These are phyloP conservation scores for Rhabdomys dilectus DNA, from an alignment of 2,113 vertebrate genomes.

Conservation along the genomic window DNA sequence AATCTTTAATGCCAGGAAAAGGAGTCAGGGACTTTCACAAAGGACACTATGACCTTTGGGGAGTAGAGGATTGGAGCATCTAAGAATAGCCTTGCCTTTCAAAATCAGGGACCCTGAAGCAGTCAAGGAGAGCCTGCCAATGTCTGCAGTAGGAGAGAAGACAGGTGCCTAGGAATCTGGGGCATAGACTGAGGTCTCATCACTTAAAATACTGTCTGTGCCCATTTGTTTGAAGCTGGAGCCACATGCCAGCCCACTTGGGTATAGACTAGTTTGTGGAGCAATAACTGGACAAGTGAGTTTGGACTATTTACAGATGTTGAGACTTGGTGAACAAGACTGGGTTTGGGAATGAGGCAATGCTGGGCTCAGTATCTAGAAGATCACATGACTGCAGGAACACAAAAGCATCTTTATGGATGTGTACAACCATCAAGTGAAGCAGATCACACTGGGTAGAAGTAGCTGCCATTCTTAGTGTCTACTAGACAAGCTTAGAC, in stretches of 20 bases:
- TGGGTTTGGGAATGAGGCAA: rapidly evolving
- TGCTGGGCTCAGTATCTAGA: rapidly evolving
- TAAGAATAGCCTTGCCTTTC: not conserved
- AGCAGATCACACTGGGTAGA: rapidly evolving
- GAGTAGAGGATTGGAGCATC: not conserved
- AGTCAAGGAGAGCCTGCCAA: too few species aligned
- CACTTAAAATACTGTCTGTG: not conserved
- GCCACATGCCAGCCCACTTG: rapidly evolving
- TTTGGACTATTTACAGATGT: not conserved
- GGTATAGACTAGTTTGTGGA: not conserved
- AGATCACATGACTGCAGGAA: rapidly evolving
- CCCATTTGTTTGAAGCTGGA: not conserved
- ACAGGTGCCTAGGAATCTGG: rapidly evolving
- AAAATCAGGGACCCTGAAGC: not conserved
- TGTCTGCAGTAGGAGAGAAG: not conserved
- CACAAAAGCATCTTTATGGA: rapidly evolving
- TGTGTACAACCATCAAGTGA: rapidly evolving
- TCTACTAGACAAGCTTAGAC: not conserved
- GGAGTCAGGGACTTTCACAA: not conserved
- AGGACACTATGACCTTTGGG: not conserved
- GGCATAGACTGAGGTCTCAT: not conserved
- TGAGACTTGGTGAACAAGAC: too few species aligned
- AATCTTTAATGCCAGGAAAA: rapidly evolving
- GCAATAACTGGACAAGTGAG: rapidly evolving
- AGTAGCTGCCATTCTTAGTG: rapidly evolving